Conservation (phyloP, 2,888 invertebrate species). For the Lordiphosa fenestrarum region DNA sequence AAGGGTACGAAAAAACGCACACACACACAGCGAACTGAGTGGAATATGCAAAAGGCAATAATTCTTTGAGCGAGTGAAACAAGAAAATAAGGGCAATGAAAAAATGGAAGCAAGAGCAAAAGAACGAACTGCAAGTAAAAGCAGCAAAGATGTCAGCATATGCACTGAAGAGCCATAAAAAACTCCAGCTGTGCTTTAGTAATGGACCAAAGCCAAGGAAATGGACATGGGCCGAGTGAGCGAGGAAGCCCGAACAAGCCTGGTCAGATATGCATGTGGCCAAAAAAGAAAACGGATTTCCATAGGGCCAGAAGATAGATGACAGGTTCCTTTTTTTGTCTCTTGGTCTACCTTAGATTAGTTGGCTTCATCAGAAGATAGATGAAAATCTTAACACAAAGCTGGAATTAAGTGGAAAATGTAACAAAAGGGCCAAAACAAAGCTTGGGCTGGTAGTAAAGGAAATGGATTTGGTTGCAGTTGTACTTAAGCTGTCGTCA, state of each 20-base stretch:
- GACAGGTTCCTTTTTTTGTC: constrained; percentile 27
- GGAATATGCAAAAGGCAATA: constrained; percentile 63
- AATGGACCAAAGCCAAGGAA: constrained; percentile 17
- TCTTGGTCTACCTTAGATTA: constrained; percentile 30
- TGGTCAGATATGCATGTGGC: constrained; percentile 28
- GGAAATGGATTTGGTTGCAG: too few species aligned
- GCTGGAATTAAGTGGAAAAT: constrained; percentile 20
- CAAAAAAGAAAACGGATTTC: constrained; percentile 45
- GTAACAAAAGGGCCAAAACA: too few species aligned
- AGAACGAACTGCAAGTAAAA: constrained; percentile 21
- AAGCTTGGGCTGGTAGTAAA: too few species aligned
- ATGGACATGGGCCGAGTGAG: background rate
- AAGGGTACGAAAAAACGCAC: constrained; percentile 23
- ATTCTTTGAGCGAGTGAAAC: constrained; percentile 65
- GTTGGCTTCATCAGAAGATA: constrained; percentile 9
- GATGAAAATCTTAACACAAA: constrained; percentile 18
- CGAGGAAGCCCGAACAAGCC: constrained; percentile 2
- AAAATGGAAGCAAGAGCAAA: constrained; percentile 35
- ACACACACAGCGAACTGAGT: constrained; percentile 10
- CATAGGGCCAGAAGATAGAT: constrained; percentile 53
- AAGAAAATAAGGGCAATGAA: constrained; percentile 61
- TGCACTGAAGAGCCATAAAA: constrained; percentile 34
- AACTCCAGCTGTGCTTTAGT: constrained; percentile 15
- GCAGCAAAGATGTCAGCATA: constrained; percentile 45
- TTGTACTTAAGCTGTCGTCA: too few species aligned